A percentile compares a stretch with the other conserved stretches of the same genome.
Conservation (phyloP, 2,797 vertebrate species). For the Bovichtus variegatus region DNA sequence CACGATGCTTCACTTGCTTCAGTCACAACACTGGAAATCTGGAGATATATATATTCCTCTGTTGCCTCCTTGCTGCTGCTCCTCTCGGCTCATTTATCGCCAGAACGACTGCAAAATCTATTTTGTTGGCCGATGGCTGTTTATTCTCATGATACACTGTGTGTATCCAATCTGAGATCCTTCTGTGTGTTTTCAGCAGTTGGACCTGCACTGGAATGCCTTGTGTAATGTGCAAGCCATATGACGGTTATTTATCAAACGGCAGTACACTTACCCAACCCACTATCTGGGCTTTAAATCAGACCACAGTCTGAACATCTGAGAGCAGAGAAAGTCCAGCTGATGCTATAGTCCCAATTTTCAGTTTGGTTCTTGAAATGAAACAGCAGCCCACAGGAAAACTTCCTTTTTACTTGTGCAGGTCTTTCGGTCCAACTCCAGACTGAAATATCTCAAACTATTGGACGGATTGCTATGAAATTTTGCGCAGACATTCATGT, state of each 20-base stretch:
- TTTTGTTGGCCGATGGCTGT: conserved; percentile 50
- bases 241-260: conserved; percentile 72
- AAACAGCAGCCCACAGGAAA: conserved; percentile 37
- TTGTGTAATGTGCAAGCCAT: conserved; percentile 74
- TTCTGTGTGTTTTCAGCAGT: conserved; percentile 53
- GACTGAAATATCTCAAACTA: conserved; percentile 15
- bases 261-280: conserved; percentile 33
- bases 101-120: conserved; percentile 42
- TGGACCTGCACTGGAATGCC: conserved; percentile 55
- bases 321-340: conserved; percentile 47
- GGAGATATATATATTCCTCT: conserved; percentile 27
- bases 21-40: conserved; percentile 61
- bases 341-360: conserved; percentile 23
- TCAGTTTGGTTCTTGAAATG: conserved; percentile 45
- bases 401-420: conserved; percentile 1
- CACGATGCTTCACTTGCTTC: conserved; percentile 35
- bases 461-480: background rate
- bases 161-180: conserved; percentile 59
- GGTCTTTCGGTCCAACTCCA: background rate
- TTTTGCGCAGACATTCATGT: conserved; percentile 1
- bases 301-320: conserved; percentile 49
- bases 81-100: conserved; percentile 54
- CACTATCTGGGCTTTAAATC: conserved; percentile 69
- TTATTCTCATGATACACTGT: conserved; percentile 26
- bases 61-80: conserved; percentile 41